Evolutionary conservation across 2,113 vertebrate genomes (phyloP).

Genomic region (Herpetotheres cachinnans): DNA sequence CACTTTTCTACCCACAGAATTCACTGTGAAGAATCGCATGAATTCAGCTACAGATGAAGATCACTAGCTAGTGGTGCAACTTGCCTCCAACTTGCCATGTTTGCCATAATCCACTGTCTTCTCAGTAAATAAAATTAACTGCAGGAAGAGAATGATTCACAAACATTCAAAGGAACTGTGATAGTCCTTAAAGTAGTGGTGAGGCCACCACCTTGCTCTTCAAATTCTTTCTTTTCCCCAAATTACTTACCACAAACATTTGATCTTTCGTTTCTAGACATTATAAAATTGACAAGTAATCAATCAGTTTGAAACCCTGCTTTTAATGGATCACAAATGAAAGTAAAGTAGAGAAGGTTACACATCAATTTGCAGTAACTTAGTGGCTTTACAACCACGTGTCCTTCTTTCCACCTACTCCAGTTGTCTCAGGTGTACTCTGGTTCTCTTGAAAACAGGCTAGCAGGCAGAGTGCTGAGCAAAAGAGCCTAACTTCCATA

Average conservation of each 20-base stretch:
- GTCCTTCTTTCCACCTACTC: not conserved
- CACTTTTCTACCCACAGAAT: not conserved
- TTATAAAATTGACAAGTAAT: not conserved
- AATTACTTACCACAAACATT: not conserved
- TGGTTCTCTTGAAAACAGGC: not conserved
- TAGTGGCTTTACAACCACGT: fast-evolving
- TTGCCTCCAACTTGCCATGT: not conserved
- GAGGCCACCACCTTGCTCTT: not conserved
- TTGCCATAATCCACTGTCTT: not conserved
- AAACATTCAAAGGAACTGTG: not conserved
- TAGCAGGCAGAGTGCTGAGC: not conserved
- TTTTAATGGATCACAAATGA: not conserved
- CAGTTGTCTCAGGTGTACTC: not conserved
- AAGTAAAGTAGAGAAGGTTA: not conserved
- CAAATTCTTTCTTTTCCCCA: not conserved
- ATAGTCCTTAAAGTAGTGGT: not conserved
- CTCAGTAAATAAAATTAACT: not conserved
- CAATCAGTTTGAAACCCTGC: not conserved
- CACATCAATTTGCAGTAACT: not conserved
- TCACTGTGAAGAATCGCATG: not conserved
- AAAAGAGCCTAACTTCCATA: not conserved
- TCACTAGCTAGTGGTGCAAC: not conserved
- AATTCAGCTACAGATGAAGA: not conserved
- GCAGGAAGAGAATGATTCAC: not conserved
- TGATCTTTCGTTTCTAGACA: not conserved